These are phyloP conservation scores for Orthosia gothica DNA, from an alignment of 2,888 invertebrate genomes.

Conservation along the genomic window DNA sequence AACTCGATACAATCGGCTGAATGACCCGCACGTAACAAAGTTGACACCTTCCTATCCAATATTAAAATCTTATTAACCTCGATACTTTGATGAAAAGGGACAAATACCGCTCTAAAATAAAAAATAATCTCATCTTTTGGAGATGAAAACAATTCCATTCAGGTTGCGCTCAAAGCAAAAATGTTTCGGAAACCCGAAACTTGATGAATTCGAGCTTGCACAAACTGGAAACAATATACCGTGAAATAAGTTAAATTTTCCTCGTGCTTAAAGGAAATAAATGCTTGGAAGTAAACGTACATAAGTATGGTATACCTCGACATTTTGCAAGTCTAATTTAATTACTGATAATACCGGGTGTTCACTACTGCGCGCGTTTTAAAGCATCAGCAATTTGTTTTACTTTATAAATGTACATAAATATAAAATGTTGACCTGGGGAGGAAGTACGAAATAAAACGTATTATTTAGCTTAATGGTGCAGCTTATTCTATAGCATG, in stretches of 20 bases:
- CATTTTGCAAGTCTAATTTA: constrained; percentile 31
- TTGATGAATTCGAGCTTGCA: constrained; percentile 53
- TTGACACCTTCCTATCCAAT: constrained; percentile 77
- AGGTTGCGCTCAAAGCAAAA: constrained; percentile 50
- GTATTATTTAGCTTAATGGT: not conserved
- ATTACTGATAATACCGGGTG: too few relatives aligned
- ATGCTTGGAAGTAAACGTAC: constrained; percentile 7
- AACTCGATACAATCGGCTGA: constrained; percentile 52
- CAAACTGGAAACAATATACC: constrained; percentile 46
- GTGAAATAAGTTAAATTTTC: constrained; percentile 46
- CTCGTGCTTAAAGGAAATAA: constrained; percentile 49
- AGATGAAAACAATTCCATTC: constrained; percentile 57
- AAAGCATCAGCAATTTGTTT: constrained; percentile 52
- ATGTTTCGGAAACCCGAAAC: constrained; percentile 42
- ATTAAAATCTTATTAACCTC: constrained; percentile 81
- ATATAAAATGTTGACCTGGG: constrained; percentile 30
- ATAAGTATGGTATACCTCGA: constrained; percentile 28
- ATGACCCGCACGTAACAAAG: constrained; percentile 58
- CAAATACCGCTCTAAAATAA: constrained; percentile 69
- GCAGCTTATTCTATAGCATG: not conserved
- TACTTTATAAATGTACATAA: constrained; percentile 48
- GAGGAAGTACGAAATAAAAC: constrained; percentile 19
- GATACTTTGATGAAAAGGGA: constrained; percentile 68
- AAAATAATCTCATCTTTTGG: constrained; percentile 65
- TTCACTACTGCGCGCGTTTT: constrained; percentile 30